Evolutionary conservation across 2,113 vertebrate species (phyloP).

Genomic region (Albula glossodonta): DNA sequence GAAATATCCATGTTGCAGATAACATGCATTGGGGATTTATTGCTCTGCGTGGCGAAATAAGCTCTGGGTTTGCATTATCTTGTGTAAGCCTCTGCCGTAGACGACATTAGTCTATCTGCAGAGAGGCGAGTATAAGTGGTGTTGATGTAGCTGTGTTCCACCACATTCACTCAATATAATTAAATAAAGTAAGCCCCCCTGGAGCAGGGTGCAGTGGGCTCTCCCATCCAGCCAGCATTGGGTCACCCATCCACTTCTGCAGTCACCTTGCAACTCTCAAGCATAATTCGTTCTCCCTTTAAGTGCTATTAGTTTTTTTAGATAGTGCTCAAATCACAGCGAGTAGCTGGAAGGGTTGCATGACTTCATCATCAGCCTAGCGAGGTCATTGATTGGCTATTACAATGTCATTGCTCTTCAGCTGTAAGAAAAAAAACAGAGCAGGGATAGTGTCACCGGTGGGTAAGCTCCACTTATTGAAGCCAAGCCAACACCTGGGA

Average conservation of each 20-base stretch:
- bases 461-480: neutral
- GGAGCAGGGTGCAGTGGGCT: too few species aligned
- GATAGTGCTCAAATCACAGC: neutral
- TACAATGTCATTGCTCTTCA: neutral
- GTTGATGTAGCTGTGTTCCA: neutral
- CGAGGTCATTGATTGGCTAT: neutral
- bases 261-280: neutral
- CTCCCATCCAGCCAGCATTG: neutral
- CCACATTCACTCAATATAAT: neutral
- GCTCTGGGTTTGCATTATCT: slow-evolving; percentile 1
- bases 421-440: neutral
- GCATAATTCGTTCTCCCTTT: neutral
- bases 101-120: neutral
- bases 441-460: neutral
- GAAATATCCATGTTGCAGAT: neutral
- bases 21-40: neutral
- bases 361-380: too few species aligned
- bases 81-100: neutral
- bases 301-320: neutral
- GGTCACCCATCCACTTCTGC: neutral
- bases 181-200: neutral
- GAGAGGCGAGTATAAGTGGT: neutral
- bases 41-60: slow-evolving; percentile 12
- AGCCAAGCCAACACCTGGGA: neutral
- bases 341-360: neutral